Conservation (phyloP, 2,797 vertebrate genomes). For the Peromyscus nudipes region DNA sequence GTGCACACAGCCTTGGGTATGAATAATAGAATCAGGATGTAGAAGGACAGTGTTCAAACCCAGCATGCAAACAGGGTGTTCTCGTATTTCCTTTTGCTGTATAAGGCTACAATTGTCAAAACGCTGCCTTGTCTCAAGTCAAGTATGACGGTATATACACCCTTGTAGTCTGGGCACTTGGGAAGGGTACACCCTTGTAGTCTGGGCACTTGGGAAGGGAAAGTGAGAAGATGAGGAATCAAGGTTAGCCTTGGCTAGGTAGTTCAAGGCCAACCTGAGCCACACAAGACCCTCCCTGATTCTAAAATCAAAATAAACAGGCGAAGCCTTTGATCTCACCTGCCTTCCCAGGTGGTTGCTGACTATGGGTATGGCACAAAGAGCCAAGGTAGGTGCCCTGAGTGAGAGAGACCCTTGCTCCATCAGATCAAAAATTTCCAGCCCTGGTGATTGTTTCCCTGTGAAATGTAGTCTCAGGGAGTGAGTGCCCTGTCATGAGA, state of each 20-base stretch:
- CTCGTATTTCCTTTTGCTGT: neutral
- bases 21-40: fast-evolving
- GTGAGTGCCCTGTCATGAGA: too few species aligned
- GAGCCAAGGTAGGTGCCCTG: too few species aligned
- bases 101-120: neutral
- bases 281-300: neutral
- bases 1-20: neutral
- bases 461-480: neutral
- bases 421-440: neutral
- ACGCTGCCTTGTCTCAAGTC: neutral
- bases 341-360: fast-evolving
- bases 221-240: neutral
- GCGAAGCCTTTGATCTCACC: neutral
- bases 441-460: neutral
- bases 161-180: neutral
- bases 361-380: neutral
- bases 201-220: neutral
- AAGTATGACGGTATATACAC: neutral
- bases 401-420: fast-evolving
- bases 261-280: neutral
- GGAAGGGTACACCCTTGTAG: neutral
- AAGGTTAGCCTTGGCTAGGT: neutral
- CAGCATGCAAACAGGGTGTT: neutral
- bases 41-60: neutral
- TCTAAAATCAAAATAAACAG: neutral